Evolutionary conservation across 2,797 vertebrate genomes (phyloP), one percentile per base, ranked within the genome.

Genomic region (Petrocephalus schoutedeni): DNA sequence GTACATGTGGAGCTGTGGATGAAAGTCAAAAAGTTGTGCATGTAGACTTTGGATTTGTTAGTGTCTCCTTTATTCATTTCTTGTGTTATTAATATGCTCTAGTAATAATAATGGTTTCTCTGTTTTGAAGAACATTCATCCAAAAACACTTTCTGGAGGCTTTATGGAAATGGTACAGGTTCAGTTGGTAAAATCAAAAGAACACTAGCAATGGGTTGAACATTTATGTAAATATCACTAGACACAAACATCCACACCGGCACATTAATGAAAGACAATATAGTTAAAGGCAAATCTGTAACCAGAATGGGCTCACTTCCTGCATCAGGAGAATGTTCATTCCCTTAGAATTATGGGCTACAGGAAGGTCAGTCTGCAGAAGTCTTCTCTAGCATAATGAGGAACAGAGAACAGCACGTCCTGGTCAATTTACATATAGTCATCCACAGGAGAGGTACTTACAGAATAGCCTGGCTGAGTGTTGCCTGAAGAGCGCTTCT

Each of bases 401-500:
- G 74, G 8, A 80, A 49, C 41, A 80, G 74, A 80, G 74, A 80
- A 80, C 74, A 80, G 74, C 74, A 49, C 14, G 74, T 80, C 45
- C 74, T 80, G 74, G 74, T 36, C 74, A 80, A 80, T 80, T 80
- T 80, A 16, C 74, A 80, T 80, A 80, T 80, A 80, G 74, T 49
- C 41, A 80, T 49, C 74, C 74, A 80, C 74, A 49, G 74, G 74
- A 80, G 41, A 80, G 36, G 16, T n/a, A n/a, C 36, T 28, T 6
- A 6, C 0, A 8, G 74, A 36, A 49, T 16, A 49, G 36, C 41
- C 45, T 80, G 74, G 74, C 41, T 36, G 71, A 77, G 14, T 6
- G 2, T 77, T 19, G 32, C 36, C 16, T 2, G 71, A 36, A 77
- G 71, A 45, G 36, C 16, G 16, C 71, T 80, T 49, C 41, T 41